These are phyloP conservation scores for Alosa alosa DNA, from an alignment of 2,113 vertebrate genomes.

Conservation along the genomic window DNA sequence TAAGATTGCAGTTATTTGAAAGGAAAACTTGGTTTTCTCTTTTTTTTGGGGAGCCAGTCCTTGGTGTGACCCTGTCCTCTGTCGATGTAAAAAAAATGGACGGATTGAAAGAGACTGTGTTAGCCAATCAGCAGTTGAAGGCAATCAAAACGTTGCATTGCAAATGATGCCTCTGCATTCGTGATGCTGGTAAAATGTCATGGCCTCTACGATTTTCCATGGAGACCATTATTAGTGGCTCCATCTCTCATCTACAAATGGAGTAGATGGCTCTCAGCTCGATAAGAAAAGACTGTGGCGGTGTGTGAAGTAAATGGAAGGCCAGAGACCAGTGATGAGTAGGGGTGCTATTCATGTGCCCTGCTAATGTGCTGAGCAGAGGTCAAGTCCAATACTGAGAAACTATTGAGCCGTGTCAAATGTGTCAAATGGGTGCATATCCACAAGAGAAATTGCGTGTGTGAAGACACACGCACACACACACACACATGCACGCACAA, in stretches of 20 bases:
- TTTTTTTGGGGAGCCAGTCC: background rate
- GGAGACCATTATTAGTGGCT: background rate
- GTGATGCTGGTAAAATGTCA: background rate
- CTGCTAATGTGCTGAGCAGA: background rate
- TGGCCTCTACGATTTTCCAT: background rate
- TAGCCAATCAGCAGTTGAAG: background rate
- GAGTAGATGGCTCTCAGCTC: too few species aligned
- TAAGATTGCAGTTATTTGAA: conserved; percentile 15
- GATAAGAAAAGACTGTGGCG: background rate
- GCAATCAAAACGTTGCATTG: background rate
- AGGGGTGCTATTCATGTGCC: background rate
- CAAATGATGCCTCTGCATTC: background rate
- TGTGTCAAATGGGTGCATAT: background rate
- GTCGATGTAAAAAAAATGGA: background rate
- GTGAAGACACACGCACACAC: background rate
- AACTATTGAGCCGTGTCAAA: background rate
- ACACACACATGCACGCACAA: background rate
- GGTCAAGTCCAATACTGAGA: background rate
- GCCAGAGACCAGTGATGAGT: background rate
- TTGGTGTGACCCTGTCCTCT: background rate
- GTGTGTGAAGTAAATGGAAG: background rate
- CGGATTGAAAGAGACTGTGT: background rate
- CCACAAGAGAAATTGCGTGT: too few species aligned
- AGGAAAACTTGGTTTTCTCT: conserved; percentile 14
- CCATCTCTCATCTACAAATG: background rate